Conservation (phyloP, 2,797 vertebrate species). For the Lepidocolaptes lacrymiger region DNA sequence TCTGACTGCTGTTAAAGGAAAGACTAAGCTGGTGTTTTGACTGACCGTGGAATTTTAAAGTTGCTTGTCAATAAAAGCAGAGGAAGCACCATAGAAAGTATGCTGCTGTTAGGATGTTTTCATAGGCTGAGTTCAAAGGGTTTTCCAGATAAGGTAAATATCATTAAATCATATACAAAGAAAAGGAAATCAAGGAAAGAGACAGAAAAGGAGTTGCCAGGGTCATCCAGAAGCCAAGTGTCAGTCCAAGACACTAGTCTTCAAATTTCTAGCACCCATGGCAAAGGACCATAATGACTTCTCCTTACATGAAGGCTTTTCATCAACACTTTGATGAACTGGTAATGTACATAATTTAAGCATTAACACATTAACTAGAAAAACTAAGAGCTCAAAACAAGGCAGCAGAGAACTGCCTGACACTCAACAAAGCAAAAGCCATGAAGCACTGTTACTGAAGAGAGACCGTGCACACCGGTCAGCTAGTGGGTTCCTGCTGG, state of each 20-base stretch:
- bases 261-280: not conserved
- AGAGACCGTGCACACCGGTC: rapidly evolving
- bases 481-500: not conserved
- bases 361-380: not conserved
- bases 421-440: not conserved
- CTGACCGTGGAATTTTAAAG: not conserved
- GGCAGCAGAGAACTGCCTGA: not conserved
- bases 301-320: not conserved
- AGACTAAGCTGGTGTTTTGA: not conserved
- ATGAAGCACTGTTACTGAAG: rapidly evolving
- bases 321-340: not conserved
- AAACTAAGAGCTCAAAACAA: not conserved
- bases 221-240: not conserved
- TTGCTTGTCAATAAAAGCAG: not conserved
- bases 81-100: not conserved
- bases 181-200: not conserved
- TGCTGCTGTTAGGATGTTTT: not conserved
- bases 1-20: not conserved
- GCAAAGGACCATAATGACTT: not conserved
- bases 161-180: not conserved
- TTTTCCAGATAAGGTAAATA: not conserved
- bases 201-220: not conserved
- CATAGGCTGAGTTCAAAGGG: not conserved
- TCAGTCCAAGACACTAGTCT: not conserved
- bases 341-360: not conserved